Evolutionary conservation across 2,113 vertebrate species (phyloP).

Genomic region (Dipodomys stephensi): DNA sequence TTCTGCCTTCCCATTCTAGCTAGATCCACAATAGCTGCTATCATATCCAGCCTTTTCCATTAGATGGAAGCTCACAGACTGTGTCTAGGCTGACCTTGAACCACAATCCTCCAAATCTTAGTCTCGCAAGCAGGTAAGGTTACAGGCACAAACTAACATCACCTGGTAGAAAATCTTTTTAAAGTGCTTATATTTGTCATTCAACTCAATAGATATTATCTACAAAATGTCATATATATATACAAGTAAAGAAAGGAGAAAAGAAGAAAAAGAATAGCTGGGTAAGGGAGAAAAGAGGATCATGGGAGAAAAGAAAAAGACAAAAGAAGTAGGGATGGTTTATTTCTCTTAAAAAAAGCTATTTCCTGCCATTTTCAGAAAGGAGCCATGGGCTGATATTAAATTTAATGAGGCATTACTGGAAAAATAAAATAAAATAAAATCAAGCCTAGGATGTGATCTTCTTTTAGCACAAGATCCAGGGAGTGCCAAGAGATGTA

Average conservation of each 20-base stretch:
- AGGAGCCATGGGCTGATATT: not conserved
- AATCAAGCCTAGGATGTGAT: not conserved
- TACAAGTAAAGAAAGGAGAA: not conserved
- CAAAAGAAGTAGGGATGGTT: not conserved
- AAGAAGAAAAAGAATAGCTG: too few relatives aligned
- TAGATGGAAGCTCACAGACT: too few relatives aligned
- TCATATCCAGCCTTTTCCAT: too few relatives aligned
- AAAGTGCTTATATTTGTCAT: not conserved
- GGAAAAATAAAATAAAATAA: not conserved
- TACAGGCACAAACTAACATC: too few relatives aligned
- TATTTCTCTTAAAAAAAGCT: conserved; percentile 14
- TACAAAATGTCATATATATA: not conserved
- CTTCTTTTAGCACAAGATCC: not conserved
- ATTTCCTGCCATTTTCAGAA: not conserved
- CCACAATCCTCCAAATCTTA: too few relatives aligned
- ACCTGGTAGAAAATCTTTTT: too few relatives aligned
- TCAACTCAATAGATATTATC: not conserved
- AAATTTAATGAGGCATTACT: not conserved
- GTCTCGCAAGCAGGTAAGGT: too few relatives aligned
- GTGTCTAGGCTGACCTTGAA: too few relatives aligned
- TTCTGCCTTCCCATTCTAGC: too few relatives aligned
- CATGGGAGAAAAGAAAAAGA: not conserved
- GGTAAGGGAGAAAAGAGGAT: not conserved
- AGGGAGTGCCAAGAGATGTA: not conserved
- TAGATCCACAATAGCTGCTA: too few relatives aligned